Percentiles rank a stretch among this genome's conserved stretches.
These are phyloP conservation scores for Nephotettix cincticeps DNA, from an alignment of 1,140 invertebrate species.

Conservation along the genomic window DNA sequence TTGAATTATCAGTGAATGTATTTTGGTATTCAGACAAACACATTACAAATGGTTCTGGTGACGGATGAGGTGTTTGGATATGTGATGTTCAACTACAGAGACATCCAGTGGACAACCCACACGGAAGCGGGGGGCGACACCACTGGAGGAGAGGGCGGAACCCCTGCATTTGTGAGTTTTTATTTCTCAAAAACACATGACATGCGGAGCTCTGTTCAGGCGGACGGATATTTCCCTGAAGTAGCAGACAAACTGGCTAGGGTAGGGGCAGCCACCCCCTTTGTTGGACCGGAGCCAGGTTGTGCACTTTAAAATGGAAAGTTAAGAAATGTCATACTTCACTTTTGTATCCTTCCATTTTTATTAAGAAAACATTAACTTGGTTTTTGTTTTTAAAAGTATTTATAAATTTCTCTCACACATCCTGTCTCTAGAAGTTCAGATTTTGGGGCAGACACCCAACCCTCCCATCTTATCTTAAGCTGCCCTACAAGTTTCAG, in stretches of 20 bases:
- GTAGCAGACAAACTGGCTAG: no score
- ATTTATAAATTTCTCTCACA: no score
- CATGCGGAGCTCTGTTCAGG: no score
- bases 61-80: constrained; percentile 95
- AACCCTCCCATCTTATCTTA: no score
- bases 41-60: constrained; percentile 89
- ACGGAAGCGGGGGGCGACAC: constrained; percentile 90
- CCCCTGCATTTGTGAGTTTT: constrained; percentile 78
- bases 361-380: no score
- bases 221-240: no score
- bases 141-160: constrained; percentile 80
- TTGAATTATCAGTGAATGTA: constrained; percentile 12
- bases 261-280: no score
- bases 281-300: background rate
- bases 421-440: no score
- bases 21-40: constrained; percentile 73
- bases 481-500: no score
- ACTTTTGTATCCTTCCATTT: background rate
- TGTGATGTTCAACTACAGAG: constrained; percentile 90
- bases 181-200: background rate
- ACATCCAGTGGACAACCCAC: constrained; percentile 87
- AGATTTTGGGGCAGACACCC: no score
- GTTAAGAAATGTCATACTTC: background rate
- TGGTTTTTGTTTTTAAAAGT: constrained; percentile 11
- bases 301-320: background rate